Percentiles rank a stretch among this genome's conserved stretches.
Conservation (phyloP, 2,797 vertebrate genomes). For the Ptychobarbus kaznakovi region DNA sequence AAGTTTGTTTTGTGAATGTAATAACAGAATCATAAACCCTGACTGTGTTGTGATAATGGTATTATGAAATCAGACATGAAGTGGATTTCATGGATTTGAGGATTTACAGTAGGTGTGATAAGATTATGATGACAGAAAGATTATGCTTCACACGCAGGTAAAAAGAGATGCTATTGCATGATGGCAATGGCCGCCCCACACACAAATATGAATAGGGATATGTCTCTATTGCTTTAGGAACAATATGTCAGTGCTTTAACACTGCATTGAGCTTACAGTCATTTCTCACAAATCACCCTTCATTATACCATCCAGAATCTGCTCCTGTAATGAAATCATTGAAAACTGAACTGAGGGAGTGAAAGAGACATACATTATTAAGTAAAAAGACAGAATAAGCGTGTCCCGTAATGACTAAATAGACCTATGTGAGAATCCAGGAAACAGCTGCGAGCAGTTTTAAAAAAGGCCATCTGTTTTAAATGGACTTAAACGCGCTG, state of each 20-base stretch:
- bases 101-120: constrained; percentile 13
- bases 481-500: constrained; percentile 62
- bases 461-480: constrained; percentile 59
- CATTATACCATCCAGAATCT: neutral
- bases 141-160: neutral
- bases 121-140: neutral
- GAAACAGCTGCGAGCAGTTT: constrained; percentile 34
- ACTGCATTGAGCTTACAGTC: neutral
- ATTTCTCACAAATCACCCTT: constrained; percentile 3
- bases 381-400: constrained; percentile 19
- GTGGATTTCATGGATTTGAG: neutral
- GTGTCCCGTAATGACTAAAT: constrained; percentile 19
- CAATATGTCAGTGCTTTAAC: neutral
- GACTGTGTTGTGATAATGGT: neutral
- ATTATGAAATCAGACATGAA: neutral
- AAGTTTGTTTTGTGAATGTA: neutral
- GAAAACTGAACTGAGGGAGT: neutral
- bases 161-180: neutral
- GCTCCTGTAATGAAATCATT: neutral
- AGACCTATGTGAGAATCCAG: constrained; percentile 9
- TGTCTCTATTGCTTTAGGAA: constrained; percentile 3
- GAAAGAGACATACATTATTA: constrained; percentile 24
- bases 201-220: neutral
- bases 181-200: neutral
- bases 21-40: neutral